Conservation (phyloP, 2,113 vertebrate species). For the Catharus minimus region DNA sequence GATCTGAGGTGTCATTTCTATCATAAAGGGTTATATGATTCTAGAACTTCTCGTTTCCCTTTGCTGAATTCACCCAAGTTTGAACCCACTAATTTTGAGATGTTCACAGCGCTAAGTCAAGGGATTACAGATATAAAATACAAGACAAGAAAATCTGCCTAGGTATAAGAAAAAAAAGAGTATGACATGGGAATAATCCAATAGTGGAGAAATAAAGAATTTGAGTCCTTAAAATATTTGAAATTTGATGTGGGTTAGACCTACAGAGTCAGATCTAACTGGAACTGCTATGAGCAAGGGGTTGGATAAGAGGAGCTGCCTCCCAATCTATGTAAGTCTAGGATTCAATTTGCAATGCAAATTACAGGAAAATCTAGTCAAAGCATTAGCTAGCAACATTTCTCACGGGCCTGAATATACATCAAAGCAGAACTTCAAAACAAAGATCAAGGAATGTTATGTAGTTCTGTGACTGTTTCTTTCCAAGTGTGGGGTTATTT, state of each 20-base stretch:
- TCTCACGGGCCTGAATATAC: background rate
- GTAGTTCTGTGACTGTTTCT: background rate
- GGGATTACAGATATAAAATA: background rate
- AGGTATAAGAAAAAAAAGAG: background rate
- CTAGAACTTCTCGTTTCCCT: background rate
- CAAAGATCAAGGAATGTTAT: slow-evolving; percentile 20
- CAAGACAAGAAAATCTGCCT: background rate
- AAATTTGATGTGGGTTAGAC: background rate
- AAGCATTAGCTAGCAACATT: background rate
- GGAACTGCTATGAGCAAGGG: background rate
- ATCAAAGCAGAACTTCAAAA: slow-evolving; percentile 49
- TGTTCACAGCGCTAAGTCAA: background rate
- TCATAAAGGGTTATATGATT: background rate
- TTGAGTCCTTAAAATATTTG: background rate
- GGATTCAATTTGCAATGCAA: background rate
- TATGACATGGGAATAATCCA: background rate
- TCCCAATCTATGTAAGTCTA: background rate
- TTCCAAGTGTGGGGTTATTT: background rate
- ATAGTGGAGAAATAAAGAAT: background rate
- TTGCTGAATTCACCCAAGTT: background rate
- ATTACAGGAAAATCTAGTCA: background rate
- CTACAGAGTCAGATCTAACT: background rate
- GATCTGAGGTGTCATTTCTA: background rate
- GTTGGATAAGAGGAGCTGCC: background rate
- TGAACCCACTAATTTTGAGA: background rate